Conservation (phyloP, 2,113 vertebrate species). For the Synchiropus splendidus region DNA sequence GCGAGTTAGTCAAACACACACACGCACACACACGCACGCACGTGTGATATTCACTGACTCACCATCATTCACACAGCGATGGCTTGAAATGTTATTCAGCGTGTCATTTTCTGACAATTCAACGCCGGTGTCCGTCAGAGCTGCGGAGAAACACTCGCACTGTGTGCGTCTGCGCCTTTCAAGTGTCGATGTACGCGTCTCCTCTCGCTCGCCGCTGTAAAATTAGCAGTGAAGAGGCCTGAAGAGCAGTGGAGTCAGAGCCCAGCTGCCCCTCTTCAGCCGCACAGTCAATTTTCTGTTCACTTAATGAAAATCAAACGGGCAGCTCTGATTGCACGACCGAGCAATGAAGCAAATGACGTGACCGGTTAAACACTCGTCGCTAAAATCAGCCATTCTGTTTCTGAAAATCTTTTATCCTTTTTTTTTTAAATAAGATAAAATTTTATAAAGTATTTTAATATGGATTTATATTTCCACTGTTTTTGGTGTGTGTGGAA, state of each 20-base stretch:
- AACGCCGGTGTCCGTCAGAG: constrained; percentile 31
- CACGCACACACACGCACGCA: too few relatives aligned
- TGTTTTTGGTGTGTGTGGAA: too few relatives aligned
- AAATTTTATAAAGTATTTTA: too few relatives aligned
- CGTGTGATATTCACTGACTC: constrained; percentile 23
- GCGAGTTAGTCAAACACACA: constrained; percentile 15
- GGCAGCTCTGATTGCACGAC: too few relatives aligned
- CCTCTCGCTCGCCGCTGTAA: constrained; percentile 48
- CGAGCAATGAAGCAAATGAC: too few relatives aligned
- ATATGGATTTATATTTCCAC: too few relatives aligned
- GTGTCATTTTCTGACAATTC: constrained; percentile 20
- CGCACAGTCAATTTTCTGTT: too few relatives aligned
- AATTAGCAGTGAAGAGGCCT: constrained; percentile 57
- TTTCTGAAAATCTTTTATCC: too few relatives aligned
- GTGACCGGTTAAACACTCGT: too few relatives aligned
- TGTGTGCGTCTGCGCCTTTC: constrained; percentile 18
- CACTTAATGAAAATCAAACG: too few relatives aligned
- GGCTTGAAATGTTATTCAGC: constrained; percentile 17
- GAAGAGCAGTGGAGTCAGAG: constrained; percentile 47
- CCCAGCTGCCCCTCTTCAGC: constrained; percentile 17
- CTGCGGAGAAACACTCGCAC: constrained; percentile 25
- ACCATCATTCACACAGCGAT: constrained; percentile 10
- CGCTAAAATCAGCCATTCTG: too few relatives aligned
- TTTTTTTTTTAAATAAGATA: too few relatives aligned
- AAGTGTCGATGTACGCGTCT: constrained; percentile 54